Conservation (phyloP, 2,797 vertebrate genomes). For the Notoglanidium macrostoma region DNA sequence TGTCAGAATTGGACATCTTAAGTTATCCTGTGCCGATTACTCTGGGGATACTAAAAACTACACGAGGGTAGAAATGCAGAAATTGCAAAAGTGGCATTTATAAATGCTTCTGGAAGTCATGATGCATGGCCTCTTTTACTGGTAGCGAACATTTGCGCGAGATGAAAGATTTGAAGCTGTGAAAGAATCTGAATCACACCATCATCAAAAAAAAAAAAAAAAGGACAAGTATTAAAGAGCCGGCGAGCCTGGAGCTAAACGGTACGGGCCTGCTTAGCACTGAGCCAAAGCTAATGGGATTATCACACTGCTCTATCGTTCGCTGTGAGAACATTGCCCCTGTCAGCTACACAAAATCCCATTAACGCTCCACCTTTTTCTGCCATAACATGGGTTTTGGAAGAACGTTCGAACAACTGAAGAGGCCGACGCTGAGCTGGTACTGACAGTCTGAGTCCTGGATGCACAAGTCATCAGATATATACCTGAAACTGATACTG, state of each 20-base stretch:
- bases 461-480: background rate
- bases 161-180: conserved; percentile 28
- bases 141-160: conserved; percentile 7
- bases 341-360: conserved; percentile 66
- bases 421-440: background rate
- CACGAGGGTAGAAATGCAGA: background rate
- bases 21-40: conserved; percentile 6
- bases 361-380: conserved; percentile 60
- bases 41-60: background rate
- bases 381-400: conserved; percentile 39
- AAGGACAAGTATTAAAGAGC: conserved; percentile 14
- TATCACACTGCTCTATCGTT: conserved; percentile 64
- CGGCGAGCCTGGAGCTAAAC: conserved; percentile 47
- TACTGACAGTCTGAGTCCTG: background rate
- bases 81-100: conserved; percentile 16
- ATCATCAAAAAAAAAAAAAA: conserved; percentile 35
- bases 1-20: background rate
- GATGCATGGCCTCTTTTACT: conserved; percentile 20
- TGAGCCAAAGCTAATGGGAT: conserved; percentile 67
- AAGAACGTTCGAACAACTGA: conserved; percentile 34
- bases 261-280: conserved; percentile 50
- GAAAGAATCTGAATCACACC: conserved; percentile 27
- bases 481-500: background rate
- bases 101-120: conserved; percentile 27
- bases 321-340: conserved; percentile 61